phyloP scores from a whole-genome alignment of 2,113 vertebrate genomes.

The Echinops telfairi region DNA sequence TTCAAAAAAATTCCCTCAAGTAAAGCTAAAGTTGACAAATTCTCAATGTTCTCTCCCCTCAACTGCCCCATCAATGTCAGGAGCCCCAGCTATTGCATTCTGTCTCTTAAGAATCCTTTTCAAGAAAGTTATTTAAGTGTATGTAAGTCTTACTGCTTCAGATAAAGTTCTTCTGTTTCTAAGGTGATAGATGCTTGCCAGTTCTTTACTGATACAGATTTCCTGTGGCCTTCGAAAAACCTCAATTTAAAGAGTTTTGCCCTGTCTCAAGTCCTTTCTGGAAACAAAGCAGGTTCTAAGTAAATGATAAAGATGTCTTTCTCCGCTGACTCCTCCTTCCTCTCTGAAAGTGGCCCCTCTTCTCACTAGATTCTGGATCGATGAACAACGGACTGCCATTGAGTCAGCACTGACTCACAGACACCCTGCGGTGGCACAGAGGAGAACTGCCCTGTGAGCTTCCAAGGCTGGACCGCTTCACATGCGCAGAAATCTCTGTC shows the following conservation, averaged over 20 bases:
- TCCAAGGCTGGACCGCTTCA: too few species aligned
- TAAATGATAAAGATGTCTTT: slow-evolving; percentile 10
- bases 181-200: background rate
- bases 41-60: background rate
- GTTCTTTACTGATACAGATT: background rate
- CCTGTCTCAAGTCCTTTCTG: background rate
- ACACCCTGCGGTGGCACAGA: too few species aligned
- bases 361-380: slow-evolving; percentile 42
- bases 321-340: background rate
- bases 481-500: too few species aligned
- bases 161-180: slow-evolving; percentile 35
- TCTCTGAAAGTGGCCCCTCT: slow-evolving; percentile 2
- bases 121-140: background rate
- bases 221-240: slow-evolving; percentile 4
- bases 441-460: too few species aligned
- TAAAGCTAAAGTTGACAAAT: background rate
- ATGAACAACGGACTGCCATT: background rate
- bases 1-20: background rate
- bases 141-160: background rate
- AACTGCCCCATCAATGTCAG: rapidly evolving
- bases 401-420: too few species aligned
- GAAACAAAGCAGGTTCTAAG: slow-evolving; percentile 58
- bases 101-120: background rate
- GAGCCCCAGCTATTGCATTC: background rate
- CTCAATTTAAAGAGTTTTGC: slow-evolving; percentile 38